A percentile compares a stretch with the other conserved stretches of the same genome.
Conservation (phyloP, 2,797 vertebrate species). For the Podargus strigoides region DNA sequence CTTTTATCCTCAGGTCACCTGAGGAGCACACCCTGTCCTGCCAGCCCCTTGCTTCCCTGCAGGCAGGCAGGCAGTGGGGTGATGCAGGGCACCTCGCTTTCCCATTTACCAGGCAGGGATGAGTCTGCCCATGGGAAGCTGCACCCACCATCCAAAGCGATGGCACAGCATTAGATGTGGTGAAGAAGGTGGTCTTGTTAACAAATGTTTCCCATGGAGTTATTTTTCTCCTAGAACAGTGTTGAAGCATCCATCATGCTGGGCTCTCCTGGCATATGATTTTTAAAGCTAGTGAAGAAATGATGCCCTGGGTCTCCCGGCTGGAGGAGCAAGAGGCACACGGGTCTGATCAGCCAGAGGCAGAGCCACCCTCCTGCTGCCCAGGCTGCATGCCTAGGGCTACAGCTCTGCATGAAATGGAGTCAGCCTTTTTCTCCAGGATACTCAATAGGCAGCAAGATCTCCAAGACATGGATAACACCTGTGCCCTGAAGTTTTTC, state of each 20-base stretch:
- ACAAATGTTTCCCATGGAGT: background rate
- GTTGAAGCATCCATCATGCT: accelerated
- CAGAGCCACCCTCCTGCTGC: background rate
- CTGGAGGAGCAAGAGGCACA: background rate
- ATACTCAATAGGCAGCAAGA: background rate
- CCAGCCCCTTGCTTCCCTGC: background rate
- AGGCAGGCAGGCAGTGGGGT: background rate
- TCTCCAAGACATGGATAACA: background rate
- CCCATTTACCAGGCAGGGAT: background rate
- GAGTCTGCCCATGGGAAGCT: background rate
- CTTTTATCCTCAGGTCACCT: background rate
- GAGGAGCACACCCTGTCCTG: background rate
- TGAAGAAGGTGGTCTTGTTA: background rate
- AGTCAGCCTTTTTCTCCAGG: background rate
- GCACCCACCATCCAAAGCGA: accelerated
- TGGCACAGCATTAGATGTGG: background rate
- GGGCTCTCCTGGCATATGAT: background rate
- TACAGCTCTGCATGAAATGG: background rate
- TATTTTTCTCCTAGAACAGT: background rate
- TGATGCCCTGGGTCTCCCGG: background rate
- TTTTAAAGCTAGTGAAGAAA: background rate
- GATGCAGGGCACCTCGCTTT: background rate
- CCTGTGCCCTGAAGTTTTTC: background rate
- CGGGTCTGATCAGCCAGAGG: background rate
- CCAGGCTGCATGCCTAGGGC: background rate